Base-by-base conservation (phyloP, 2,888 invertebrate species). In the Caradrina kadenii region DNA sequence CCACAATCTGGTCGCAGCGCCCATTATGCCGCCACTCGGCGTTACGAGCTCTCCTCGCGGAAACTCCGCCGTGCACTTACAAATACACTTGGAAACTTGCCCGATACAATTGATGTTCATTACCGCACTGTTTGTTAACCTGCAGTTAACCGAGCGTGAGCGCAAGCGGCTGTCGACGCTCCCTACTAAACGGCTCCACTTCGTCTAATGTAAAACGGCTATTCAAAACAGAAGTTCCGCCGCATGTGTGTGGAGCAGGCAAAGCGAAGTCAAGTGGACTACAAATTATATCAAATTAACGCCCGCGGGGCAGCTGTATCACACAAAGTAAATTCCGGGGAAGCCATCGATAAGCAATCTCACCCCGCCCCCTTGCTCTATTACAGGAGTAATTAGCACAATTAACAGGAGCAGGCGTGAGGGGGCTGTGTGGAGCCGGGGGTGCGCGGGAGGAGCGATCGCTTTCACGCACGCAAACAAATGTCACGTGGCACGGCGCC, bases 341-440 rank as follows among this genome's bases (percentile, higher is more conserved):
- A 91, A 92, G 89, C 90, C 92, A 91, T 93, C 93, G 94, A 95
- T 95, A 95, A 95, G 94, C 94, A 95, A 95, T 95, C 94, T 94
- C 92, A 89, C 92, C 89, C 90, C 92, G 90, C 91, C 92, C 88
- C 93, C 91, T 92, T 92, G 93, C 93, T 94, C 95, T 93, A 94
- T 96, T 96, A 96, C 94, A 93, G 93, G 92, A 94, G 96, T 96
- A 96, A 96, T 96, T 96, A 96, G 96, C 93, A 91, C 96, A 96
- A 96, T 96, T 96, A 96, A 95, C 96, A 93, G 93, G 88, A 90
- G 89, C 88, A 86, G 88, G 88, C 84, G 88, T 69, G 76, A 79
- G 81, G 84, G 87, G 87, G 76, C 79, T 75, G 76, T 69, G 79
- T 71, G 76, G 80, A 81, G 81, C 69, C 78, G 75, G 49, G 76